Base-by-base conservation (phyloP, 2,113 vertebrate genomes). In the Callocephalon fimbriatum region DNA sequence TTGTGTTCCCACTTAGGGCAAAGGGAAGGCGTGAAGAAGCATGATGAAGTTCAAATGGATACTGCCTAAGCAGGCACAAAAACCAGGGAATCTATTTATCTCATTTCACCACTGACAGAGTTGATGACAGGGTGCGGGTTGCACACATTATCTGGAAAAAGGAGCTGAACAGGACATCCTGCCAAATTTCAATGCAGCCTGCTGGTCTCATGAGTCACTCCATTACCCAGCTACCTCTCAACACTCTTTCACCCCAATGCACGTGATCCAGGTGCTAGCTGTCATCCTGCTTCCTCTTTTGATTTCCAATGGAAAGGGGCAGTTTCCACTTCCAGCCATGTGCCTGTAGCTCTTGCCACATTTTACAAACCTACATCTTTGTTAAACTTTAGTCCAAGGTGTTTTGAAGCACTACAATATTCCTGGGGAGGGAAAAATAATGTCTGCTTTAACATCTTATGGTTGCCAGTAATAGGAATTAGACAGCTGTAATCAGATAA, bases 1-100 rank as follows among this genome's bases (percentile, higher is more conserved):
- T 10, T 68, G 15, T 6, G 48, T 2, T 2, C 6, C 38, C 0
- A 0, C 25, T 23, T 50, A 67, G 42, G 71, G 37, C 12, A 74
- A 65, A 45, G 5, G 3, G 8, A 50, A 58, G 23, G 18, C 2
- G 4, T 32, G 63, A 83, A n/a, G 10, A 0, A 2, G 21, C 8
- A n/a, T 10, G n/a, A 40, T 27, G 42, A 83, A 76, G 23, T 73
- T 53, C 26, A 74, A 71, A 31, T 18, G 37, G 14, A 4, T 22
- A 51, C 16, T 62, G 26, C 10, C 10, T 66, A 73, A 66, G 40
- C 16, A 88, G 25, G 31, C 67, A 73, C 0, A 0, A 72, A 48
- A 87, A 58, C 0, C 3, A 71, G 6, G 12, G 31, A 59, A 74
- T 63, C 12, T 78, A 23, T 32, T 35, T 65, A 37, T 59, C 20